Evolutionary conservation across 2,888 invertebrate genomes (phyloP).

Genomic region (Nowickia ferox): DNA sequence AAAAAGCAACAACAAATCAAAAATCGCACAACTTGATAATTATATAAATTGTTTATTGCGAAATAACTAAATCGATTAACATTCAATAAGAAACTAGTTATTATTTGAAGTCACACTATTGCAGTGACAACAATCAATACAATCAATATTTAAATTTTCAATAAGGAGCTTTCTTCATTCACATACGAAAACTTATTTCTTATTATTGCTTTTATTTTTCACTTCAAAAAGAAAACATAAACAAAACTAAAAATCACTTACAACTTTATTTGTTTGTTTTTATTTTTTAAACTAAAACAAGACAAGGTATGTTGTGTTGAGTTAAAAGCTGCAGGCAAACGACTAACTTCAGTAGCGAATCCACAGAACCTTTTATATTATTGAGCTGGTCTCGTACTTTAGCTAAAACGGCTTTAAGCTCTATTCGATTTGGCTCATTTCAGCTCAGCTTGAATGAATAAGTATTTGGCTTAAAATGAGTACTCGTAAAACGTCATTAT

Average conservation of each 20-base stretch:
- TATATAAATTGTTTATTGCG: slow-evolving; percentile 32
- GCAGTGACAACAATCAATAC: background rate
- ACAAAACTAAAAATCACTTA: slow-evolving; percentile 52
- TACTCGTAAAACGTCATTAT: slow-evolving; percentile 58
- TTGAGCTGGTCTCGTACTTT: slow-evolving; percentile 55
- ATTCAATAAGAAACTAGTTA: slow-evolving; percentile 44
- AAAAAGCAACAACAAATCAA: background rate
- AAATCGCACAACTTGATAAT: background rate
- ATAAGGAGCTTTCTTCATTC: background rate
- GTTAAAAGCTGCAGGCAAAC: slow-evolving; percentile 66
- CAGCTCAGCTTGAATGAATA: slow-evolving; percentile 31
- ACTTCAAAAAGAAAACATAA: background rate
- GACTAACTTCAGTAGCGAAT: slow-evolving; percentile 64
- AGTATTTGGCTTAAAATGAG: slow-evolving; percentile 39
- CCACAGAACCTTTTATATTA: slow-evolving; percentile 69
- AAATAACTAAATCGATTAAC: slow-evolving; percentile 50
- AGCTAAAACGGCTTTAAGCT: slow-evolving; percentile 41
- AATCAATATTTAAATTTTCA: background rate
- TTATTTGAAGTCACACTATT: background rate
- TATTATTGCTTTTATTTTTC: slow-evolving; percentile 5
- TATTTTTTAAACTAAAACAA: slow-evolving; percentile 36
- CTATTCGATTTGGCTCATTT: slow-evolving; percentile 3
- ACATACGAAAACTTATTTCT: background rate
- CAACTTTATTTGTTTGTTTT: slow-evolving; percentile 47
- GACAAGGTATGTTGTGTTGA: slow-evolving; percentile 57